Conservation (phyloP, 2,113 vertebrate species). For the Otolemur garnettii region DNA sequence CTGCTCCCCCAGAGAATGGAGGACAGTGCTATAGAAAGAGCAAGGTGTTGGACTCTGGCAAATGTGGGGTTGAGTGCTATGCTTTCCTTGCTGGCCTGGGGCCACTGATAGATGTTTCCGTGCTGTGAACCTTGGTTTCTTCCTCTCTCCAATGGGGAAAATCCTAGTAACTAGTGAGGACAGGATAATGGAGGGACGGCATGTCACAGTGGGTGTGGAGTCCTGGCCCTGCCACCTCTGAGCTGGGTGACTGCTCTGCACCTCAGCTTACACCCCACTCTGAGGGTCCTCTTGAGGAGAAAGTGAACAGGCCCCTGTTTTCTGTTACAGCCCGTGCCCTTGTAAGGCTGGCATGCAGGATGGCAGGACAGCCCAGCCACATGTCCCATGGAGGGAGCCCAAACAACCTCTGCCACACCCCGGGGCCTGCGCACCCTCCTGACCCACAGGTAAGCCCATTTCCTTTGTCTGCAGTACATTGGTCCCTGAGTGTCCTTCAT, state of each 20-base stretch:
- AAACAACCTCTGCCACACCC: conserved; percentile 89
- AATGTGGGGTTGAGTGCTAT: fast-evolving
- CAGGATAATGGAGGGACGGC: fast-evolving
- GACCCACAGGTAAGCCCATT: conserved; percentile 88
- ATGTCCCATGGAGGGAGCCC: conserved; percentile 90
- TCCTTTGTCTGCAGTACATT: fast-evolving
- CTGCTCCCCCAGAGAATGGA: background rate
- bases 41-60: background rate
- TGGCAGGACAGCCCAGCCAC: conserved; percentile 93
- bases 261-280: background rate
- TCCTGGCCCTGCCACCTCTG: background rate
- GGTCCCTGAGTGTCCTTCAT: background rate
- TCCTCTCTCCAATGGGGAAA: background rate
- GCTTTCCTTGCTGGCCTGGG: background rate
- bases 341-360: conserved; percentile 89
- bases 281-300: fast-evolving
- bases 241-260: background rate
- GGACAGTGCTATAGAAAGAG: too few relatives aligned
- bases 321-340: conserved; percentile 76
- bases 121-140: background rate
- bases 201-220: fast-evolving
- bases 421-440: conserved; percentile 88
- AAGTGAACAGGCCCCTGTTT: background rate
- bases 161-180: background rate
- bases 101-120: background rate